Evolutionary conservation across 2,797 vertebrate species (phyloP), one percentile per base, ranked within the genome.

Genomic region (Austrolebias charrua): DNA sequence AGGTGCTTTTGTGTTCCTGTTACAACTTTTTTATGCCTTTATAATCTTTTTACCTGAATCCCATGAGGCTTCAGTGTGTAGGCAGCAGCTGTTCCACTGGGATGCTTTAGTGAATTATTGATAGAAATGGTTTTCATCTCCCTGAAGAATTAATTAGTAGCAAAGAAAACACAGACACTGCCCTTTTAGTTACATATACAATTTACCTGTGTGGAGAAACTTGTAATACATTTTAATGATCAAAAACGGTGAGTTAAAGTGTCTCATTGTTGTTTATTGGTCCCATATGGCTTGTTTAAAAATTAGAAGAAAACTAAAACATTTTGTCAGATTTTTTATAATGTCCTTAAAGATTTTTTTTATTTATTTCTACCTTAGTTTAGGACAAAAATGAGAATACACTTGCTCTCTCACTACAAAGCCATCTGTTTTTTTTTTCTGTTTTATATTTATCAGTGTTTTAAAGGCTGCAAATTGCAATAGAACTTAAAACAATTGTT

Each of bases 21-120:
- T 6, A 44, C 49, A 42, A 4, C 24, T n/a, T 66, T 55, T 35
- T 14, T 63, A 29, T 58, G 35, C 12, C 46, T 52, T 43, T 1
- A 42, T 28, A 49, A 59, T 52, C 33, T 47, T 6, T 58, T 61
- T 31, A 42, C 4, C 3, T 31, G 7, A 28, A 14, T 50, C n/a
- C 33, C 6, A 7, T 18, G 55, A 9, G 12, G 44, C 14, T 47
- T 48, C 10, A 55, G 19, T 68, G 20, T 48, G n/a, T 61, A n/a
- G 67, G 47, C 45, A 76, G 56, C 40, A 64, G 73, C 66, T 75
- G 71, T 63, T 67, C 53, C 24, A 48, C 54, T 68, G 48, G 69
- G 69, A 31, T 64, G 20, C 31, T 61, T 60, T 31, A 44, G 57
- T 78, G 44, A 77, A 77, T 83, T 72, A 82, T 78, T 80, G 63